phyloP scores from a whole-genome alignment of 2,113 vertebrate species.

The Hypocryptadius cinnamomeus region DNA sequence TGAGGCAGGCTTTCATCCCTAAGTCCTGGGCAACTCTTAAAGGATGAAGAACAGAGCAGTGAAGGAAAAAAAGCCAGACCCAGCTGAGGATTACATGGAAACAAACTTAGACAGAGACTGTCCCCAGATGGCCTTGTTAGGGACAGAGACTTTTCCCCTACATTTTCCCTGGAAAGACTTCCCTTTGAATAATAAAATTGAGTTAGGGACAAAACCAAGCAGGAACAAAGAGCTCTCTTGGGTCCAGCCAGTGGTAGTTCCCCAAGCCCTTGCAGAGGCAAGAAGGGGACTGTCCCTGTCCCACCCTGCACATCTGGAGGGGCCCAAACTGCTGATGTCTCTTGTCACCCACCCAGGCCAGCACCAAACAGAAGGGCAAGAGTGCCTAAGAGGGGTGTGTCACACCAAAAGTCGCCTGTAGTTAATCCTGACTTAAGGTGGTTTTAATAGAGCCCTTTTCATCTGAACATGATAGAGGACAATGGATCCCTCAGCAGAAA shows the following conservation, averaged over 20 bases:
- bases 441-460: not conserved
- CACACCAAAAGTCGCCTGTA: not conserved
- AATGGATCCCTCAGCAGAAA: not conserved
- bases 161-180: not conserved
- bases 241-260: fast-evolving
- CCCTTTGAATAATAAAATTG: not conserved
- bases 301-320: fast-evolving
- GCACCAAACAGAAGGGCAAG: not conserved
- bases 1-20: not conserved
- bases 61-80: not conserved
- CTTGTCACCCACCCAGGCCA: not conserved
- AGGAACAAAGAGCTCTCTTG: not conserved
- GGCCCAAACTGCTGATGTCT: not conserved
- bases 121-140: not conserved
- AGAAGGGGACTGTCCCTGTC: not conserved
- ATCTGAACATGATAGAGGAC: fast-evolving
- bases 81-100: not conserved
- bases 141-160: not conserved
- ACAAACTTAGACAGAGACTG: not conserved
- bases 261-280: fast-evolving
- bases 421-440: not conserved
- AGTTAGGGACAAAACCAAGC: not conserved
- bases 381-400: not conserved
- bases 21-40: not conserved
- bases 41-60: not conserved